phyloP scores from a whole-genome alignment of 2,113 vertebrate genomes.

The Chionomys nivalis region DNA sequence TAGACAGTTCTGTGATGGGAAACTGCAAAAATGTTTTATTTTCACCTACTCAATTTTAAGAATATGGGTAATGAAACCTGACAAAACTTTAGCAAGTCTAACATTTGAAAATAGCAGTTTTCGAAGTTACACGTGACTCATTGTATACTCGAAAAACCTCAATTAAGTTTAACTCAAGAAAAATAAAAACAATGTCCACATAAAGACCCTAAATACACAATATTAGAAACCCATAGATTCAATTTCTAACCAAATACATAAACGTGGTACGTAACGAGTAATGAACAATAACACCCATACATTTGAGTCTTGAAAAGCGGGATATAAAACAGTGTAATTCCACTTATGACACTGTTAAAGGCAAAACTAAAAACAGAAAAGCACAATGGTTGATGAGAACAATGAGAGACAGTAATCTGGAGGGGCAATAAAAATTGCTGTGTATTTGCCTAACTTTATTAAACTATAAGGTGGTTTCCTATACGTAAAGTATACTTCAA shows the following conservation, averaged over 20 bases:
- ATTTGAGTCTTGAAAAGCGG: not conserved
- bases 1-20: not conserved
- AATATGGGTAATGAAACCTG: not conserved
- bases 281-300: not conserved
- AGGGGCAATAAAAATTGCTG: not conserved
- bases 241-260: not conserved
- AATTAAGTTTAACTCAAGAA: not conserved
- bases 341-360: not conserved
- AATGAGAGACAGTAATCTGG: not conserved
- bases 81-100: not conserved
- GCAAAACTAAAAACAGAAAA: not conserved
- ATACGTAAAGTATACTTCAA: not conserved
- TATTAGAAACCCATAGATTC: not conserved
- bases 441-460: not conserved
- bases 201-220: not conserved
- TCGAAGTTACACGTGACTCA: not conserved
- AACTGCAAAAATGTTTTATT: not conserved
- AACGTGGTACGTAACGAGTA: too few species aligned
- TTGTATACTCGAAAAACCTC: not conserved
- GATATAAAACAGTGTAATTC: not conserved
- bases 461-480: not conserved
- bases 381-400: not conserved
- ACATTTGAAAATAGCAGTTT: not conserved
- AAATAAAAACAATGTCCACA: not conserved
- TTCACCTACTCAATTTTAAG: not conserved